A percentile compares a stretch with the other conserved stretches of the same genome.
Evolutionary conservation across 2,797 vertebrate genomes (phyloP).

Genomic region (Bufotes viridis): DNA sequence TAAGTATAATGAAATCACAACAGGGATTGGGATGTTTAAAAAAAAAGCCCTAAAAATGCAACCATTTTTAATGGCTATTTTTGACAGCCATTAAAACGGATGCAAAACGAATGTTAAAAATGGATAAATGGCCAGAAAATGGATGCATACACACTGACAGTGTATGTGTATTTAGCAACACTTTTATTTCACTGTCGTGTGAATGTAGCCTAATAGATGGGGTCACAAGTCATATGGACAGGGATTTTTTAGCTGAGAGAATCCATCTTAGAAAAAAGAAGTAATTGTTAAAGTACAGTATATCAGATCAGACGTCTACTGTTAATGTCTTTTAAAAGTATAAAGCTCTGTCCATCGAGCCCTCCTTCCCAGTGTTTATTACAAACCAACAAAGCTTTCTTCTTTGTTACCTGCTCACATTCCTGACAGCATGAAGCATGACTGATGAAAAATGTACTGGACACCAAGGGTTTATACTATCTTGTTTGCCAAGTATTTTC

Average conservation of each 20-base stretch:
- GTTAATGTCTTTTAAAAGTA: slow-evolving; percentile 68
- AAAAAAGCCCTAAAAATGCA: too few species aligned
- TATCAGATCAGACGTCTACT: slow-evolving; percentile 74
- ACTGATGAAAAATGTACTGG: slow-evolving; percentile 77
- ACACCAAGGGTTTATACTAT: slow-evolving; percentile 76
- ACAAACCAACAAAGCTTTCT: slow-evolving; percentile 79
- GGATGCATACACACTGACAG: too few species aligned
- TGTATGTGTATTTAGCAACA: too few species aligned
- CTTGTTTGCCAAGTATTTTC: slow-evolving; percentile 76
- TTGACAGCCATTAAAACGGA: too few species aligned
- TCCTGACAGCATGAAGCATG: slow-evolving; percentile 74
- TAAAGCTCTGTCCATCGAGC: slow-evolving; percentile 72
- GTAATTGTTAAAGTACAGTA: background rate
- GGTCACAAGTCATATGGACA: background rate
- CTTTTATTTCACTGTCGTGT: too few species aligned
- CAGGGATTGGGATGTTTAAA: too few species aligned
- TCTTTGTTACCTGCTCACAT: slow-evolving; percentile 71
- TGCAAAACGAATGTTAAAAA: too few species aligned
- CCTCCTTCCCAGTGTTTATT: slow-evolving; percentile 71
- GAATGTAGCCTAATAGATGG: too few species aligned
- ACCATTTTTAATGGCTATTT: too few species aligned
- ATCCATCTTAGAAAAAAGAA: background rate
- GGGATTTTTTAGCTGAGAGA: background rate
- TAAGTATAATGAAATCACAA: too few species aligned
- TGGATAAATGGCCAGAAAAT: too few species aligned